A percentile compares a stretch with the other conserved stretches of the same genome.
Conservation (phyloP, 2,888 invertebrate genomes). For the Nomada hirtipes region DNA sequence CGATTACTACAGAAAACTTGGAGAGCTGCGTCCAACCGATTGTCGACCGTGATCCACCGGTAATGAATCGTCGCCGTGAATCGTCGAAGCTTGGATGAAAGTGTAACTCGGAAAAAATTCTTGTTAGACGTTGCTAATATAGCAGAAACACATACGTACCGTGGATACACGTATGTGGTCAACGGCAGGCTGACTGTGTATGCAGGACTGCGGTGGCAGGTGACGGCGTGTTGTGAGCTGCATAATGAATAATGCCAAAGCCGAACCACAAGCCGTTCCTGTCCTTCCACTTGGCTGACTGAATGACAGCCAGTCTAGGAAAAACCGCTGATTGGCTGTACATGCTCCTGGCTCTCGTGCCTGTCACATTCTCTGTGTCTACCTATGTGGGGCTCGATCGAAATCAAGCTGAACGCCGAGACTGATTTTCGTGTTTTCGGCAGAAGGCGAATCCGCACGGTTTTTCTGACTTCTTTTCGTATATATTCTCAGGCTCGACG, state of each 20-base stretch:
- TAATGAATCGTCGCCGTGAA: background rate
- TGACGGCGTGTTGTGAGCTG: constrained; percentile 82
- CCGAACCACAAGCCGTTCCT: constrained; percentile 82
- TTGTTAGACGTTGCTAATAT: constrained; percentile 50
- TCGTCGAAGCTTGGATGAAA: background rate
- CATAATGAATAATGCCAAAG: constrained; percentile 83
- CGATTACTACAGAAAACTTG: background rate
- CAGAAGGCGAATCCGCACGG: constrained; percentile 48
- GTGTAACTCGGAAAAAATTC: constrained; percentile 32
- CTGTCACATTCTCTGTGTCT: constrained; percentile 72
- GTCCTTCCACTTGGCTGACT: constrained; percentile 82
- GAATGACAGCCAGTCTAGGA: constrained; percentile 82
- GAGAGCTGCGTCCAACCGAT: background rate
- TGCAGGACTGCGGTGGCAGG: constrained; percentile 76
- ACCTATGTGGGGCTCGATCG: constrained; percentile 68
- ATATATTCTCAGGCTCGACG: background rate
- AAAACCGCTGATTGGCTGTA: constrained; percentile 81
- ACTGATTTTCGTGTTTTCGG: constrained; percentile 66
- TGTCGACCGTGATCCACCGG: constrained; percentile 4
- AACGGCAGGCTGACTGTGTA: constrained; percentile 67
- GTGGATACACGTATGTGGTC: constrained; percentile 61
- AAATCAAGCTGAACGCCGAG: constrained; percentile 67
- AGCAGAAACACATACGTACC: constrained; percentile 45
- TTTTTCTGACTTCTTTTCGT: constrained; percentile 28
- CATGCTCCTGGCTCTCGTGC: constrained; percentile 72